phyloP scores from a whole-genome alignment of 2,797 vertebrate genomes.

The Xenopus petersii region DNA sequence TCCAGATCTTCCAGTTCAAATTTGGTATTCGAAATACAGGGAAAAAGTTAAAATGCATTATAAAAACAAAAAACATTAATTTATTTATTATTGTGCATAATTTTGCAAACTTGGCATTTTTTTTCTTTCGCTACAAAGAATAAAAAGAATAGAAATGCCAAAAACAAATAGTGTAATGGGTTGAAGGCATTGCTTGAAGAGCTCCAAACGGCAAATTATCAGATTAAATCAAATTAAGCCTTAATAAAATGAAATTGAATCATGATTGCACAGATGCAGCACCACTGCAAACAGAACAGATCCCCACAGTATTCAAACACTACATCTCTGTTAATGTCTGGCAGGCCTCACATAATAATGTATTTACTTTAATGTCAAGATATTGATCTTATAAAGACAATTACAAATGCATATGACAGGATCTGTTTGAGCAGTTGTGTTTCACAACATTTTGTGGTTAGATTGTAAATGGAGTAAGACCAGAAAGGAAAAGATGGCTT shows the following conservation, averaged over 20 bases:
- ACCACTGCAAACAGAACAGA: not conserved
- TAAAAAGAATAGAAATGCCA: no score
- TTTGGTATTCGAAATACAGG: no score
- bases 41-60: no score
- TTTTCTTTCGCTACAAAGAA: no score
- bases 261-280: constrained; percentile 30
- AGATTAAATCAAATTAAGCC: constrained; percentile 23
- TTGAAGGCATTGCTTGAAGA: not conserved
- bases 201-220: constrained; percentile 4
- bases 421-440: not conserved
- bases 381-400: constrained; percentile 29
- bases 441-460: no score
- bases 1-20: no score
- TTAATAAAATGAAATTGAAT: constrained; percentile 1
- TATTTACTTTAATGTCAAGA: constrained; percentile 23
- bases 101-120: no score
- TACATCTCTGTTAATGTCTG: constrained; percentile 10
- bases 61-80: no score
- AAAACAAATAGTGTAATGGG: not conserved
- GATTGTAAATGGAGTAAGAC: no score
- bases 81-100: no score
- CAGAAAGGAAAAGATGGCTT: no score
- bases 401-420: constrained; percentile 16
- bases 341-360: constrained; percentile 15
- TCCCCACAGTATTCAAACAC: not conserved